Evolutionary conservation across 92 coral and sea anemone species (phyloP), one percentile per base, ranked within the genome.

Genomic region (Umimayanthus chanpuru): DNA sequence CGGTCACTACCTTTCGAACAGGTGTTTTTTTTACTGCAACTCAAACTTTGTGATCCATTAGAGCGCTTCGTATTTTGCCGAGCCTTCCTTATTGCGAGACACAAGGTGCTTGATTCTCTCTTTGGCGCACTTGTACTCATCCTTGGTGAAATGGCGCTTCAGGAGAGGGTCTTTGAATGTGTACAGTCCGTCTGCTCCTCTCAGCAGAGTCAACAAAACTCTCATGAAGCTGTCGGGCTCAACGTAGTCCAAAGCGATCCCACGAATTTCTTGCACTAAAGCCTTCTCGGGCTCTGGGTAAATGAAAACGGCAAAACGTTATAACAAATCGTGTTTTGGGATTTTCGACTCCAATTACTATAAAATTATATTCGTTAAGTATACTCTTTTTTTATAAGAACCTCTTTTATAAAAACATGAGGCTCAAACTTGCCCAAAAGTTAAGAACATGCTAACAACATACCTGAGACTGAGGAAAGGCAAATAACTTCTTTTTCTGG

Each of bases 161-260:
- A 83, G 66, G n/a, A 83, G 87, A 0, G 87, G 87, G 41, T 83
- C 87, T 21, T 70, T 43, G 67, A 83, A 83, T 25, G 39, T 83
- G 78, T 83, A 78, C 87, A 83, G 10, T 21, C 64, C 53, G 43
- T 83, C 87, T 11, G 77, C 87, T 26, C 78, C 87, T 41, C 87
- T 83, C 43, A 83, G 40, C 10, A 83, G 77, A 47, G 64, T 16
- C 77, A 83, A 26, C 36, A 83, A 68, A 36, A 83, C 64, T 66
- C 87, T 70, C 87, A 83, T 83, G 87, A 64, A 83, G 58, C 87
- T 70, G 58, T 83, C 87, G 4, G 87, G 87, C 77, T 83, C 87
- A 8, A 32, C 78, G 40, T 83, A 49, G 15, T 70, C 66, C 77
- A 83, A 28, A 5, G 87, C 87, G 44, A 83, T 83, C 14, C 67